These are phyloP conservation scores for Psix sp. DNA, from an alignment of 1,140 invertebrate genomes.

Conservation along the genomic window DNA sequence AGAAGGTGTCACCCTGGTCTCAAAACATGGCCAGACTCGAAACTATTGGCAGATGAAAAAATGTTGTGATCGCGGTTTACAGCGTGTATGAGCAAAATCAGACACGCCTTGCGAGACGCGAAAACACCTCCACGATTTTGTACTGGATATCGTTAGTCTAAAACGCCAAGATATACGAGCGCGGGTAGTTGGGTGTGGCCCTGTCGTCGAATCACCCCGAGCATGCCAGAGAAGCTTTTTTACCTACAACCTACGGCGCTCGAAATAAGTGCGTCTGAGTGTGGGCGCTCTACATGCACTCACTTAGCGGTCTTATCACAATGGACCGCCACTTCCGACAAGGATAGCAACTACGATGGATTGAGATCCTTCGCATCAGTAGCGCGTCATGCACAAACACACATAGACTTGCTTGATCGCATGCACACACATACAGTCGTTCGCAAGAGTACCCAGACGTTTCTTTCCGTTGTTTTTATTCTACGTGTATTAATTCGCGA, in stretches of 20 bases:
- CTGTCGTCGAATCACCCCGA: constrained; percentile 38
- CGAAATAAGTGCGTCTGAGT: constrained; percentile 47
- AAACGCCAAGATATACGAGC: constrained; percentile 45
- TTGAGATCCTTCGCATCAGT: constrained; percentile 38
- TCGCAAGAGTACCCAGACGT: background rate
- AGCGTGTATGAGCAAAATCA: constrained; percentile 15
- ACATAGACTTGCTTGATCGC: no score
- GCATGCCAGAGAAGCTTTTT: constrained; percentile 33
- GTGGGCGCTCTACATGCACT: constrained; percentile 42
- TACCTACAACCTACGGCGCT: constrained; percentile 44
- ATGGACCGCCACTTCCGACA: constrained; percentile 38
- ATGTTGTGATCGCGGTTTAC: constrained; percentile 3
- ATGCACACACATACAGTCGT: background rate
- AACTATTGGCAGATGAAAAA: no score
- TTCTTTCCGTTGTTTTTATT: constrained; percentile 18
- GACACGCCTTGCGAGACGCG: constrained; percentile 27
- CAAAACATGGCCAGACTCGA: no score
- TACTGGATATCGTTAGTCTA: constrained; percentile 42
- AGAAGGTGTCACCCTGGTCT: no score
- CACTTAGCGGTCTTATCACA: constrained; percentile 34
- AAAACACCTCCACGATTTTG: constrained; percentile 49
- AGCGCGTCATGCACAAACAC: constrained; percentile 13
- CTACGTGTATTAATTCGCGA: constrained; percentile 41
- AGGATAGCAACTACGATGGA: constrained; percentile 32
- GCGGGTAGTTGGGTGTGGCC: constrained; percentile 43